A percentile compares a stretch with the other conserved stretches of the same genome.
Conservation (phyloP, 2,113 vertebrate genomes). For the Anser brachyrhynchus region DNA sequence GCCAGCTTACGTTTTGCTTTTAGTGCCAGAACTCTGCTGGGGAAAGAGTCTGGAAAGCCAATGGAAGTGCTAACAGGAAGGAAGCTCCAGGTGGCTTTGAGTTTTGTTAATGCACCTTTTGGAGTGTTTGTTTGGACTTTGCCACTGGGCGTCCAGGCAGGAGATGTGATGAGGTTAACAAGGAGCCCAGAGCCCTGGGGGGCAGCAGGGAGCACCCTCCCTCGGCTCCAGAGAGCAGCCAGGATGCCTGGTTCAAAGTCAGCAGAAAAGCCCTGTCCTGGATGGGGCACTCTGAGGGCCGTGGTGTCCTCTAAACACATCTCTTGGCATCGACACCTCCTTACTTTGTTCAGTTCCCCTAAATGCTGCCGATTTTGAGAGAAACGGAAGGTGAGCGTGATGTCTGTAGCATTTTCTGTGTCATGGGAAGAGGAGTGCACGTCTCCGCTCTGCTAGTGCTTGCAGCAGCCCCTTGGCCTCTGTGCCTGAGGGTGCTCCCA, state of each 20-base stretch:
- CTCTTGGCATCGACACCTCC: background rate
- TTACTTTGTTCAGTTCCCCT: background rate
- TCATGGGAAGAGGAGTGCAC: background rate
- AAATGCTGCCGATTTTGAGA: background rate
- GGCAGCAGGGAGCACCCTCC: background rate
- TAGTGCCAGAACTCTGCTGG: background rate
- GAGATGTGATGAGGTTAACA: background rate
- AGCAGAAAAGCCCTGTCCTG: background rate
- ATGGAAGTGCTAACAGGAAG: background rate
- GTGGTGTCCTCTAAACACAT: background rate
- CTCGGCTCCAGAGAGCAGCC: too few species aligned
- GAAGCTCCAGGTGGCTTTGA: background rate
- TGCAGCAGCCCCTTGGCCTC: background rate
- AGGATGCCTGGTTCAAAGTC: background rate
- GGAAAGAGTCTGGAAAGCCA: background rate
- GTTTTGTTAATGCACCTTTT: background rate
- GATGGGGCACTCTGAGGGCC: too few species aligned
- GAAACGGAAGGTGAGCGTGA: background rate
- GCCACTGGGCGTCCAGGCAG: background rate
- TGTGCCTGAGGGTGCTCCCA: too few species aligned
- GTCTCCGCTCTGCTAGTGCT: background rate
- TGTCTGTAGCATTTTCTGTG: background rate
- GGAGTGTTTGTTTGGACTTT: background rate
- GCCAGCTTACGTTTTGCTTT: background rate
- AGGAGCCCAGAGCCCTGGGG: background rate